Percentiles rank a stretch among this genome's conserved stretches.
Evolutionary conservation across 2,797 vertebrate species (phyloP).

Genomic region (Petrocephalus schoutedeni): DNA sequence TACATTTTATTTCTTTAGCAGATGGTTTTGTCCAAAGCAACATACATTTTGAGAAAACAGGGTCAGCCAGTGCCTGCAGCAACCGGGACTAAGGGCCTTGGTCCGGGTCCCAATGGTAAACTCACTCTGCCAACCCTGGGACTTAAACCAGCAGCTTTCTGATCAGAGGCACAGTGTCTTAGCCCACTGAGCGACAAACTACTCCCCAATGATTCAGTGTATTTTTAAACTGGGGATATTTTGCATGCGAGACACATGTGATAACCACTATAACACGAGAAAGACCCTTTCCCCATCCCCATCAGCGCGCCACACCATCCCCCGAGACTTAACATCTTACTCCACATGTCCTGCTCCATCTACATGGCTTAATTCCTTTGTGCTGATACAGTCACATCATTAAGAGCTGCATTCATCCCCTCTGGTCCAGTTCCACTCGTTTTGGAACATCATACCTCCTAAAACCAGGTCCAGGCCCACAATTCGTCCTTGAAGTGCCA

Average conservation of each 20-base stretch:
- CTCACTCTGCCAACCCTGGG: not conserved
- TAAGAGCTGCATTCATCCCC: conserved; percentile 36
- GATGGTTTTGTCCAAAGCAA: not conserved
- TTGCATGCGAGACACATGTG: not conserved
- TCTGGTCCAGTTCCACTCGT: conserved; percentile 32
- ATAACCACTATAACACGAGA: not conserved
- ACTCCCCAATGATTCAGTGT: not conserved
- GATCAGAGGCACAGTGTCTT: not conserved
- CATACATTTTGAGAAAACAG: not conserved
- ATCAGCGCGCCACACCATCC: conserved; percentile 49
- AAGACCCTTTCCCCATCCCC: not conserved
- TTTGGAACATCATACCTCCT: not conserved
- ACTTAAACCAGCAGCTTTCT: not conserved
- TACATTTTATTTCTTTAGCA: not conserved
- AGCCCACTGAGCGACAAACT: not conserved
- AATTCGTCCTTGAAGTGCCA: conserved; percentile 44
- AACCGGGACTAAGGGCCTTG: not conserved
- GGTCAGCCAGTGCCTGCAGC: not conserved
- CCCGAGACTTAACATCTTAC: conserved; percentile 60
- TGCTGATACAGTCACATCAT: conserved; percentile 58
- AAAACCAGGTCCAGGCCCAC: conserved; percentile 37
- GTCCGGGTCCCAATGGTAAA: not conserved
- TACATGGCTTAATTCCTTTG: conserved; percentile 59
- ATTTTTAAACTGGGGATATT: not conserved
- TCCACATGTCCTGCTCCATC: conserved; percentile 59